Conservation (phyloP, 2,797 vertebrate species). For the Eospalax fontanierii region DNA sequence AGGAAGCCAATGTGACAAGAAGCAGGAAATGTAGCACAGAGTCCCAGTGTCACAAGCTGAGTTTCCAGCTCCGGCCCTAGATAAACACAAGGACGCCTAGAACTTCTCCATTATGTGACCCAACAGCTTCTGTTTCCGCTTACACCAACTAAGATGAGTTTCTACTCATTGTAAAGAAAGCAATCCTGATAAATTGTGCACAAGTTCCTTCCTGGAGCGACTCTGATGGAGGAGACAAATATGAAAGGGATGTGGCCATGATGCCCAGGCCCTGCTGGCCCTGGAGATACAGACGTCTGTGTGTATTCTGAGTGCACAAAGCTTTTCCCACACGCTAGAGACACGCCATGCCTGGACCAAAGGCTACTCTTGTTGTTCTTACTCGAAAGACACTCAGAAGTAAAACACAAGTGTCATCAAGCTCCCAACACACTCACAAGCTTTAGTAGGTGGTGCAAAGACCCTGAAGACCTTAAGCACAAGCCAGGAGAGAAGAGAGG, state of each 20-base stretch:
- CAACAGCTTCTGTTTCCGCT: not conserved
- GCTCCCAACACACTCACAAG: not conserved
- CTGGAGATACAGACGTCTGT: not conserved
- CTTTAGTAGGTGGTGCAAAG: not conserved
- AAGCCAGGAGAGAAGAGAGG: no score
- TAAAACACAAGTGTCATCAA: not conserved
- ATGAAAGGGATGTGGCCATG: not conserved
- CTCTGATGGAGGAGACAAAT: not conserved
- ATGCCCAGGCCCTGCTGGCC: not conserved
- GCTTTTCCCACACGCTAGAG: not conserved
- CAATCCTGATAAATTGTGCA: not conserved
- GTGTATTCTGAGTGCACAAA: not conserved
- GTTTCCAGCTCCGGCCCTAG: not conserved
- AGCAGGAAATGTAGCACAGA: not conserved
- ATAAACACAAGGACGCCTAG: not conserved
- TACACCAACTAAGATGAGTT: not conserved
- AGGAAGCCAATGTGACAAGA: not conserved
- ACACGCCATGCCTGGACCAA: not conserved
- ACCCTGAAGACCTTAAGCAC: not conserved
- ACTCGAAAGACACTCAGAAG: not conserved
- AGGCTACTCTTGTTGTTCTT: not conserved
- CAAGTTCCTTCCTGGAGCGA: not conserved
- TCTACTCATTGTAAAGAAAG: constrained; percentile 8
- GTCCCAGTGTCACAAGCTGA: not conserved
- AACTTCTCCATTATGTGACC: not conserved